These are phyloP conservation scores for Cecidostiba fungosa DNA, from an alignment of 2,888 invertebrate genomes.

Conservation along the genomic window DNA sequence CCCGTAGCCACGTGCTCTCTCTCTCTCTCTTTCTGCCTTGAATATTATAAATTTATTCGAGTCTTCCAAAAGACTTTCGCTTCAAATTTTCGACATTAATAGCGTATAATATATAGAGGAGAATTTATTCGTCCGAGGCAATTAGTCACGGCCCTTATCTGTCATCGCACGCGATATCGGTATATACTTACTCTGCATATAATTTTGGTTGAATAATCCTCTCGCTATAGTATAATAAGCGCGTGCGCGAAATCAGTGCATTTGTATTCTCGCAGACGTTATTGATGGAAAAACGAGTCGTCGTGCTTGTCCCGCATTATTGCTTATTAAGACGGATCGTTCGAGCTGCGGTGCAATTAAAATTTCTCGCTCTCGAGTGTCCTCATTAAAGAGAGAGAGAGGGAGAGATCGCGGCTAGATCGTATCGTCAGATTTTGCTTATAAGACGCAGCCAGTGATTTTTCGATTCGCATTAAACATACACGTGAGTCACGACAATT, in stretches of 20 bases:
- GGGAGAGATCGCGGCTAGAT: not conserved
- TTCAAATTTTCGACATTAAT: constrained; percentile 18
- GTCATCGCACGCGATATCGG: not conserved
- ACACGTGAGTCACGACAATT: not conserved
- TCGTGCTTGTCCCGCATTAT: not conserved
- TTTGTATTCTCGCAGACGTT: not conserved
- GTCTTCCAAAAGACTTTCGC: constrained; percentile 1
- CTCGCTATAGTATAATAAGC: too few species aligned
- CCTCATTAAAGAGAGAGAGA: not conserved
- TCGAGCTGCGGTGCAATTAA: not conserved
- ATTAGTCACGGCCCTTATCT: not conserved
- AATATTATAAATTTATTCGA: not conserved
- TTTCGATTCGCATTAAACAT: not conserved
- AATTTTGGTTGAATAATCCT: not conserved
- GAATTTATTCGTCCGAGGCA: not conserved
- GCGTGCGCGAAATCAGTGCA: not conserved
- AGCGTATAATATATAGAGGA: not conserved
- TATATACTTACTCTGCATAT: not conserved
- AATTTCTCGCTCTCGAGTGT: constrained; percentile 1
- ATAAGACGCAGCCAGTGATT: not conserved
- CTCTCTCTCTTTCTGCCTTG: not conserved
- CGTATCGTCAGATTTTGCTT: not conserved
- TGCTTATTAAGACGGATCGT: not conserved
- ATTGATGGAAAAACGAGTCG: too few species aligned
- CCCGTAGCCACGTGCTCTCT: constrained; percentile 19